Evolutionary conservation across 2,888 invertebrate species (phyloP).

Genomic region (Tricholauxania praeusta): DNA sequence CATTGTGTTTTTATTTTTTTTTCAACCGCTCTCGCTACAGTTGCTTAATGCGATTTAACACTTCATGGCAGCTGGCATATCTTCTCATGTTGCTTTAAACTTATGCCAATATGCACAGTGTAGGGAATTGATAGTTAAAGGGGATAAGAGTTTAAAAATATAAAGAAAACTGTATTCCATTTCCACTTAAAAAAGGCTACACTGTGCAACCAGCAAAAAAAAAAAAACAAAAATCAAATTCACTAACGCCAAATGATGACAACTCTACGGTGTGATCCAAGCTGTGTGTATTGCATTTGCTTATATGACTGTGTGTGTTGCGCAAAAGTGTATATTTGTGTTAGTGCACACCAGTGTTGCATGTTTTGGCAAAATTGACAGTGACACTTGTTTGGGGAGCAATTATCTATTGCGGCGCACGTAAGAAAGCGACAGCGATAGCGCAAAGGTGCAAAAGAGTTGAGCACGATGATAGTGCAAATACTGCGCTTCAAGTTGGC

Average conservation of each 20-base stretch:
- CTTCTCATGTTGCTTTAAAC: background rate
- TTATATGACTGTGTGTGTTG: background rate
- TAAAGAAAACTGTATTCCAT: too few species aligned
- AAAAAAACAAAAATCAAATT: too few species aligned
- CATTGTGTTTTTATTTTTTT: background rate
- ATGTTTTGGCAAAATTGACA: constrained; percentile 20
- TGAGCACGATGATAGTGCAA: background rate
- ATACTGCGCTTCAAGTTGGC: background rate
- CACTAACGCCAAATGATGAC: too few species aligned
- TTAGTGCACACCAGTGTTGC: constrained; percentile 17
- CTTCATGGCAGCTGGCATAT: constrained; percentile 18
- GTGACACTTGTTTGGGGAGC: constrained; percentile 29
- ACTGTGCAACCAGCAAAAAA: too few species aligned
- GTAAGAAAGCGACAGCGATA: background rate
- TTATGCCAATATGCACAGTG: too few species aligned
- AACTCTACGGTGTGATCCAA: background rate
- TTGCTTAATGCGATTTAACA: constrained; percentile 29
- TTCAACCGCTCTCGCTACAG: background rate
- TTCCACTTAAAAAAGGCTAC: too few species aligned
- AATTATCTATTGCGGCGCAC: background rate
- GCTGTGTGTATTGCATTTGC: background rate
- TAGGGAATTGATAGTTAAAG: too few species aligned
- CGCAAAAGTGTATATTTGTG: background rate
- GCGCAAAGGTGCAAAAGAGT: background rate
- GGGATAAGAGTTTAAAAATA: too few species aligned